These are phyloP conservation scores for Poecilia gillii DNA, from an alignment of 2,797 vertebrate species.

Conservation along the genomic window DNA sequence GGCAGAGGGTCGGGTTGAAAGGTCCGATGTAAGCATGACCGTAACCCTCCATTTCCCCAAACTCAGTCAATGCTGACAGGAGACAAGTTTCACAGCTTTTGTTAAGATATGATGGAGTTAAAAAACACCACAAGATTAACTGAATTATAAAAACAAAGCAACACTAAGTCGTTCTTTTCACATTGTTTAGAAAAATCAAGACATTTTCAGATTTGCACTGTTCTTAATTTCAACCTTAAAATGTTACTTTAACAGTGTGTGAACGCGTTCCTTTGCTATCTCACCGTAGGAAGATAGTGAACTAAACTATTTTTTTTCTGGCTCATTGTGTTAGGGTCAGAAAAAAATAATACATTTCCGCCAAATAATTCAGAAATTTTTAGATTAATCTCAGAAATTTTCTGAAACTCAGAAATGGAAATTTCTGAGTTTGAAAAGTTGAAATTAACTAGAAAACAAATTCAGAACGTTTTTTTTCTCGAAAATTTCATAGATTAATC, in stretches of 20 bases:
- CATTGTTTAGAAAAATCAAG: not conserved
- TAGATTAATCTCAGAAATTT: too few species aligned
- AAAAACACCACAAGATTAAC: not conserved
- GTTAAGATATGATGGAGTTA: not conserved
- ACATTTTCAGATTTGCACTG: not conserved
- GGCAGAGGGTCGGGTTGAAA: slow-evolving; percentile 81
- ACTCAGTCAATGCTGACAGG: slow-evolving; percentile 70
- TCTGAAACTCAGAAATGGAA: too few species aligned
- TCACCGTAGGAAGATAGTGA: too few species aligned
- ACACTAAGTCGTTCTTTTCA: not conserved
- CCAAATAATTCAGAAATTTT: too few species aligned
- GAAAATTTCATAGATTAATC: too few species aligned
- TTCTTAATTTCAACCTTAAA: not conserved
- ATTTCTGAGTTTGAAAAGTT: too few species aligned
- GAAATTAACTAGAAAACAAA: too few species aligned
- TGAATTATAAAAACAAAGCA: not conserved
- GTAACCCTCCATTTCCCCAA: slow-evolving; percentile 75
- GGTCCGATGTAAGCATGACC: slow-evolving; percentile 84
- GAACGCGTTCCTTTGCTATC: not conserved
- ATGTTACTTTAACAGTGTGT: not conserved
- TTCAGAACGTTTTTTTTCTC: too few species aligned
- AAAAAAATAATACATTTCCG: too few species aligned
- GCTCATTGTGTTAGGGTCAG: too few species aligned
- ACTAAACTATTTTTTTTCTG: too few species aligned
- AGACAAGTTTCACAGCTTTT: not conserved